These are phyloP conservation scores for Polypedilum pembai DNA, from an alignment of 1,140 invertebrate genomes.

Conservation along the genomic window DNA sequence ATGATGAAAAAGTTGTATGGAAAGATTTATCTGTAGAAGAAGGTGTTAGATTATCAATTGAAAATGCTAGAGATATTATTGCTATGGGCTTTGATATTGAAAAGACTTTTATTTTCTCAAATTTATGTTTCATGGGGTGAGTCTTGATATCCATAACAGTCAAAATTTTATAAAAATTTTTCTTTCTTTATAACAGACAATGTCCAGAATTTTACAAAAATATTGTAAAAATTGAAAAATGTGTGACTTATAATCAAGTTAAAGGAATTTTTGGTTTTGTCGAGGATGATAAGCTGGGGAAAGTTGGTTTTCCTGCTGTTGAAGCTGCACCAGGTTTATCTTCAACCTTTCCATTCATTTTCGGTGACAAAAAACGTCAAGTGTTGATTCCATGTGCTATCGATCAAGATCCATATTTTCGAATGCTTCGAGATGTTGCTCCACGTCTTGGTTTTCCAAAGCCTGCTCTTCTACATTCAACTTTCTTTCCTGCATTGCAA, in stretches of 20 bases:
- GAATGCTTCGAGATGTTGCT: conserved; percentile 96
- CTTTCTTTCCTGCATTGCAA: conserved; percentile 93
- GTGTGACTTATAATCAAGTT: conserved; percentile 93
- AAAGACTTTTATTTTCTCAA: conserved; percentile 97
- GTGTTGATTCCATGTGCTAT: conserved; percentile 98
- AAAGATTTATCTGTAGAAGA: conserved; percentile 90
- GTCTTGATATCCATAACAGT: conserved; percentile 32
- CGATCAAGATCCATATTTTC: conserved; percentile 99
- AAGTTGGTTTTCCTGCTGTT: conserved; percentile 93
- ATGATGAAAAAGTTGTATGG: conserved; percentile 99
- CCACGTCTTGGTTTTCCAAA: conserved; percentile 81
- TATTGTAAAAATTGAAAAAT: conserved; percentile 82
- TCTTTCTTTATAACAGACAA: conserved; percentile 50
- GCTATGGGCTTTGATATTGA: conserved; percentile 90
- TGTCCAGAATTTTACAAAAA: conserved; percentile 88
- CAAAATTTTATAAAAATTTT: too few relatives aligned
- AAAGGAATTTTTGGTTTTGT: conserved; percentile 98
- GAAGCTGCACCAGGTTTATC: conserved; percentile 94
- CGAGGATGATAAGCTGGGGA: conserved; percentile 92
- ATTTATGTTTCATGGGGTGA: conserved; percentile 91
- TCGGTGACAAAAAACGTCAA: conserved; percentile 68
- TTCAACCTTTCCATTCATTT: conserved; percentile 93
- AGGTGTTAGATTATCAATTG: conserved; percentile 70
- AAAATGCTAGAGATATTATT: conserved; percentile 98
- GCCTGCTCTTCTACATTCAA: conserved; percentile 89